Evolutionary conservation across 2,888 invertebrate genomes (phyloP), one percentile per base, ranked within the genome.

Genomic region (Buathra laborator): DNA sequence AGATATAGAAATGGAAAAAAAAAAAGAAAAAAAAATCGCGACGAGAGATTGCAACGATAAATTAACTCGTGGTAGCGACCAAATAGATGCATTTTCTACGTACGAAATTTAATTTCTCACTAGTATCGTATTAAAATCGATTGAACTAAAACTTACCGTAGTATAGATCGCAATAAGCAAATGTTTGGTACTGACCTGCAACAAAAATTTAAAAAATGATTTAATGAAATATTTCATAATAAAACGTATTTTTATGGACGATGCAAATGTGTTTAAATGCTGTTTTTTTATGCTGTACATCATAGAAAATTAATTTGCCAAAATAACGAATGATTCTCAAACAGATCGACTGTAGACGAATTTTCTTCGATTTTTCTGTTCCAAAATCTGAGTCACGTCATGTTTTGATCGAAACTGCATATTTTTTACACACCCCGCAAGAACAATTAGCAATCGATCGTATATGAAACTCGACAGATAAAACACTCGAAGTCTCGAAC

Each of bases 151-250:
- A 53, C 53, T 53, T 10, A 53, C 53, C 53, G 19, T 9, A 9
- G 16, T 16, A 19, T 10, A 53, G 16, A 10, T 44, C 46, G 14
- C n/a, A 3, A 12, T 29, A 10, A 10, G n/a, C 2, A 44, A 44
- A 72, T 0, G 24, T 59, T 72, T n/a, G 14, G 14, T 9, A 59
- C 72, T 46, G 44, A 59, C 72, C 72, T 72, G 72, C n/a, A 72
- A 72, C 59, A 51, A n/a, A 59, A 46, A 70, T 37, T 4, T 1
- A 7, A 72, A 72, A 6, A 12, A 19, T 1, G 14, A 14, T 19
- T 32, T 2, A 4, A 6, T 24, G 7, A 14, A 56, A 56, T 56
- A 72, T 10, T 72, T 53, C 7, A n/a, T 6, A 19, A 9, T 72
- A 16, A 37, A 0, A 37, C 6, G 0, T 6, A 51, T 68, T 2